Base-by-base conservation (phyloP, 2,113 vertebrate genomes). In the Podarcis raffonei region DNA sequence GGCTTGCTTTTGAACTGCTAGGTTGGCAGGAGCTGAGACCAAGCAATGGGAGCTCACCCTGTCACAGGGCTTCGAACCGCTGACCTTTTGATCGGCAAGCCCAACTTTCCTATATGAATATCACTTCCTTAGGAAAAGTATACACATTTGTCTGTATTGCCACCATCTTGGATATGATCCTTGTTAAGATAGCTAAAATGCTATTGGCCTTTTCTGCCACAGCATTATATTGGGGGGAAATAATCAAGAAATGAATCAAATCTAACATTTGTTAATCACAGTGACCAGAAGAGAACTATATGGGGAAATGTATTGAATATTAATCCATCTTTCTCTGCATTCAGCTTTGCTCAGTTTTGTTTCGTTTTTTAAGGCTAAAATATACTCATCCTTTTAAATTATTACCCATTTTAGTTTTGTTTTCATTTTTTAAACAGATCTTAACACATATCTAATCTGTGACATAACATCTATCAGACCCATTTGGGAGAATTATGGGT, bases 161-260 rank as follows among this genome's bases (percentile, higher is more conserved):
- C 53, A 75, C 20, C 15, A 75, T 15, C 25, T 23, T 81, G 9
- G 22, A 35, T n/a, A 57, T 69, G 66, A 35, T 23, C 48, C 39
- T 79, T 22, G 2, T 71, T 87, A 87, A 59, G 62, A 39, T 7
- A 81, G 48, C 48, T 25, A 81, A 39, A 62, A 65, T 39, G 5
- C 3, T 8, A 37, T 76, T 72, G 8, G 13, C 42, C 13, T 72
- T 62, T 65, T 81, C 23, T 87, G 7, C 25, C 53, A 87, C 5
- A n/a, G 11, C 2, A 89, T 59, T 53, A 42, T 12, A 87, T 79
- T 74, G 59, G 68, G 27, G 0, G 11, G 62, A 82, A 84, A 66
- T 3, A 68, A 3, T 62, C 15, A 89, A 89, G 78, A 83, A 93
- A 66, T 42, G 72, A 89, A 39, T 82, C 77, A 74, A 48, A 71